phyloP scores from a whole-genome alignment of 2,113 vertebrate species.

The Lophius piscatorius region DNA sequence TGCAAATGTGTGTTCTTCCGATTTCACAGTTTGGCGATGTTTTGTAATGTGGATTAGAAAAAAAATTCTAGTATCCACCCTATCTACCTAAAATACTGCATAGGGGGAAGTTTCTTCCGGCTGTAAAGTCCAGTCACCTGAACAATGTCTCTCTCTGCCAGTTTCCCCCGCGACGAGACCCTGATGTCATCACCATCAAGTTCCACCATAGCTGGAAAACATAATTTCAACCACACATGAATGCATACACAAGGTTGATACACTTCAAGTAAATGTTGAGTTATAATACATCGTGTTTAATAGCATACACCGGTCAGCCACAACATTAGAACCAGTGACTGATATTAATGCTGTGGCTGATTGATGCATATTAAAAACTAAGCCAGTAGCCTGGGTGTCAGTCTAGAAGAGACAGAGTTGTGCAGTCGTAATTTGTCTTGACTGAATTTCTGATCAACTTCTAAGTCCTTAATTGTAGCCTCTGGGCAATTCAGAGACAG shows the following conservation, averaged over 20 bases:
- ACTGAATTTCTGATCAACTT: slow-evolving; percentile 50
- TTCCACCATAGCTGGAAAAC: slow-evolving; percentile 90
- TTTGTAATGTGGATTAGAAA: too few relatives aligned
- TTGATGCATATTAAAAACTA: too few relatives aligned
- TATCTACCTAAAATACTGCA: not conserved
- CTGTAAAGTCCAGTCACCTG: slow-evolving; percentile 82
- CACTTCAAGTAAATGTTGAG: slow-evolving; percentile 1
- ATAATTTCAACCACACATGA: slow-evolving; percentile 13
- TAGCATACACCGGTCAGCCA: not conserved
- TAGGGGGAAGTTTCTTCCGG: not conserved
- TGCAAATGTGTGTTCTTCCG: too few relatives aligned
- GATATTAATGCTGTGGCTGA: too few relatives aligned
- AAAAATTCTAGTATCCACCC: too few relatives aligned
- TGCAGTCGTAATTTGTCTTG: slow-evolving; percentile 20
- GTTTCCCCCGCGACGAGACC: slow-evolving; percentile 90
- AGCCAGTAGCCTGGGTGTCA: too few relatives aligned
- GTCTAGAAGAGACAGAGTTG: too few relatives aligned
- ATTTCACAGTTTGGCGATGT: too few relatives aligned
- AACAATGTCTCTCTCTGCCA: slow-evolving; percentile 93
- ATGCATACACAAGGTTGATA: not conserved
- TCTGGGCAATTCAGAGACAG: slow-evolving; percentile 54
- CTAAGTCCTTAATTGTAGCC: slow-evolving; percentile 39
- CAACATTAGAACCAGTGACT: too few relatives aligned
- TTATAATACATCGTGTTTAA: not conserved
- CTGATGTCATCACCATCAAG: slow-evolving; percentile 92